phyloP scores from a whole-genome alignment of 2,888 invertebrate species.

The Drosophila percnosoma region DNA sequence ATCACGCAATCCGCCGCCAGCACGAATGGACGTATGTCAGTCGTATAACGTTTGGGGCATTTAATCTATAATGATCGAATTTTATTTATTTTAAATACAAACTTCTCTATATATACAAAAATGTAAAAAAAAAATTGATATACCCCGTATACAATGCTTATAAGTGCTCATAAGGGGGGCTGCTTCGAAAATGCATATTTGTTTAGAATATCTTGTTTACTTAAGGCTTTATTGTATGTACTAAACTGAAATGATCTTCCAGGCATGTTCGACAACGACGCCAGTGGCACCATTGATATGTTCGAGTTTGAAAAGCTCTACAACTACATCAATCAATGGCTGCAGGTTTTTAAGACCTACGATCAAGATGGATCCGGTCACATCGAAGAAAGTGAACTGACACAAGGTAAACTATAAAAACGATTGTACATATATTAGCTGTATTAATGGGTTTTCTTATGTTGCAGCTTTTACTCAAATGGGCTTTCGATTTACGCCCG shows the following conservation, averaged over 20 bases:
- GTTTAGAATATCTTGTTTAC: slow-evolving; percentile 56
- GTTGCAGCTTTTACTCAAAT: slow-evolving; percentile 91
- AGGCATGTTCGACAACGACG: slow-evolving; percentile 96
- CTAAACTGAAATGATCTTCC: slow-evolving; percentile 35
- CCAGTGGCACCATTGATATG: slow-evolving; percentile 92
- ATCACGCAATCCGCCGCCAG: background rate
- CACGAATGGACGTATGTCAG: background rate
- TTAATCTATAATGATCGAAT: background rate
- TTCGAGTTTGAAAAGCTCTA: slow-evolving; percentile 94
- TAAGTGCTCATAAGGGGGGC: background rate
- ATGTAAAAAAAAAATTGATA: background rate
- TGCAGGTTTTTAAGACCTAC: slow-evolving; percentile 92
- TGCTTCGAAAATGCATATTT: slow-evolving; percentile 34
- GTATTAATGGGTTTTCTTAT: background rate
- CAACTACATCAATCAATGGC: slow-evolving; percentile 95
- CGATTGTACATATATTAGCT: background rate
- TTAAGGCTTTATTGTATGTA: slow-evolving; percentile 37
- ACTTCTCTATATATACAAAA: background rate
- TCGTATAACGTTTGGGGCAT: background rate
- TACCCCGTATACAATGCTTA: slow-evolving; percentile 2
- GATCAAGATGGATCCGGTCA: slow-evolving; percentile 94
- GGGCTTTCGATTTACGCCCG: slow-evolving; percentile 93
- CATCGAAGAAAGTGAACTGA: slow-evolving; percentile 92
- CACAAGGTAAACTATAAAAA: slow-evolving; percentile 86
- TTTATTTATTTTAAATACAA: background rate